phyloP scores from a whole-genome alignment of 2,888 invertebrate genomes.

The Ectropis crepuscularia region DNA sequence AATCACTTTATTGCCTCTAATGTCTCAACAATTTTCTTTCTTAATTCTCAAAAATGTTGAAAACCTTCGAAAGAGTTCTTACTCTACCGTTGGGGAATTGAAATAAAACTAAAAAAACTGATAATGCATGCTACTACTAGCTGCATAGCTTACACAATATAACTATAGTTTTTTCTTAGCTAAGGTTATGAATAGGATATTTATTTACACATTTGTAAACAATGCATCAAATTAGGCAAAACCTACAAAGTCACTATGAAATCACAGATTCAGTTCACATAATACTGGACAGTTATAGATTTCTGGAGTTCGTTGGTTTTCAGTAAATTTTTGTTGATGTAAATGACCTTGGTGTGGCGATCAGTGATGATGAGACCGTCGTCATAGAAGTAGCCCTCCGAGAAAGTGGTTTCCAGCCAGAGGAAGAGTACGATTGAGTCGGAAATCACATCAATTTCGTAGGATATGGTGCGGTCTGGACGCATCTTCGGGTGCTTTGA shows the following conservation, averaged over 20 bases:
- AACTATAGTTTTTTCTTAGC: no score
- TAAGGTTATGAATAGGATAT: no score
- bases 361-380: conserved; percentile 88
- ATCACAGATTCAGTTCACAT: conserved; percentile 55
- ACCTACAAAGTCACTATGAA: neutral
- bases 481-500: conserved; percentile 40
- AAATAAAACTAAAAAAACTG: no score
- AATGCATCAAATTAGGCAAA: neutral
- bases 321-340: conserved; percentile 49
- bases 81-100: no score
- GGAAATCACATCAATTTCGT: conserved; percentile 60
- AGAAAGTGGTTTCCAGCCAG: conserved; percentile 85
- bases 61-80: no score
- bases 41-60: no score
- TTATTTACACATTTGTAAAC: no score
- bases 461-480: conserved; percentile 44
- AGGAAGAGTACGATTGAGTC: conserved; percentile 87
- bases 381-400: conserved; percentile 88
- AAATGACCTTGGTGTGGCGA: conserved; percentile 49
- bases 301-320: conserved; percentile 52
- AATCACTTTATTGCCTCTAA: no score
- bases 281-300: conserved; percentile 67
- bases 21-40: no score
- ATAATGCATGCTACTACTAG: no score
- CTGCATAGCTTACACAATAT: no score